Base-by-base conservation (phyloP, 2,797 vertebrate species). In the Malacoraja senta region DNA sequence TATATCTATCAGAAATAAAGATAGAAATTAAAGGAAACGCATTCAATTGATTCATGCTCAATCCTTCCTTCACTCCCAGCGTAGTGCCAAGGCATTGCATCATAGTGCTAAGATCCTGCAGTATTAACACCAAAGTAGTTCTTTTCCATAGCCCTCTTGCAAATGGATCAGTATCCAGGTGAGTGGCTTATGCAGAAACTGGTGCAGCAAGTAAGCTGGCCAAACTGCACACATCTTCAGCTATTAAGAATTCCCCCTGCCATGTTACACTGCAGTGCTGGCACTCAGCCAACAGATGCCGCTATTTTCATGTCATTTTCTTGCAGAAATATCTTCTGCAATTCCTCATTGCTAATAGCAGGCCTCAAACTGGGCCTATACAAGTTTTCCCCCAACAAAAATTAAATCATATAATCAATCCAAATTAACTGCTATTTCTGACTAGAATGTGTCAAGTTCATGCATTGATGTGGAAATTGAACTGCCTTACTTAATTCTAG, bases 321-420 rank as follows among this genome's bases (percentile, higher is more conserved):
- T 58, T 61, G 32, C 61, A 32, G 83, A 88, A 88, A 32, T 88
- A 88, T n/a, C 32, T 88, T 32, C 84, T 32, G 61, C n/a, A 84
- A 88, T 19, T 88, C 61, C 58, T 65, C 29, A 65, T n/a, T 88
- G 29, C 17, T 8, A 32, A 65, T 65, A 26, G 63, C 32, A 88
- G n/a, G 15, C n/a, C 61, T 32, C 29, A 65, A 29, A 65, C 17
- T 2, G 32, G 84, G 1, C n/a, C 35, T 88, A n/a, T n/a, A 8
- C 13, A 88, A 8, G 8, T 65, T 88, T 17, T 61, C 15, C 19
- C 84, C 26, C 29, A 35, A 88, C 32, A 65, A 15, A 17, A 19
- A 21, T 7, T 13, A 2, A 19, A 63, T 1, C n/a, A 29, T 1
- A 65, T 65, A 19, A 10, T 13, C n/a, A 88, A 32, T 65, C 29